Evolutionary conservation across 2,888 invertebrate genomes (phyloP).

Genomic region (Phengaris arion): DNA sequence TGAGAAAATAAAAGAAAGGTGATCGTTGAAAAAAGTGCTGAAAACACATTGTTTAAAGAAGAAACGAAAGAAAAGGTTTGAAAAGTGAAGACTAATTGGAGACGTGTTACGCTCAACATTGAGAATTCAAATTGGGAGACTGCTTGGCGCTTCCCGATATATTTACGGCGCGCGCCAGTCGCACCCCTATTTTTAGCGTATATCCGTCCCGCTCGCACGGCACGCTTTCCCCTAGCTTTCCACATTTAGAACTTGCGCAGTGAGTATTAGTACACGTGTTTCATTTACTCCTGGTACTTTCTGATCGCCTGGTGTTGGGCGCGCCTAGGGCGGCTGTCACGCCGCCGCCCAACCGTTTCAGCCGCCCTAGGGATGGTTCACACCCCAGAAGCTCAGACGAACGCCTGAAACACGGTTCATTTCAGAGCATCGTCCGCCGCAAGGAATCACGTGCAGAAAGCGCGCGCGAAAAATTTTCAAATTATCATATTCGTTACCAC

Average conservation of each 20-base stretch:
- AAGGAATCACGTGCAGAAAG: conserved; percentile 56
- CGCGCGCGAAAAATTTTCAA: conserved; percentile 47
- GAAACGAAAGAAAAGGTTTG: neutral
- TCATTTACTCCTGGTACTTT: conserved; percentile 49
- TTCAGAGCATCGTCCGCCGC: conserved; percentile 52
- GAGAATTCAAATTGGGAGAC: conserved; percentile 64
- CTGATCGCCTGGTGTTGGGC: conserved; percentile 74
- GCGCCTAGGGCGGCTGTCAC: conserved; percentile 76
- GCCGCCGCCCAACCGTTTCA: conserved; percentile 66
- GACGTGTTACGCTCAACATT: conserved; percentile 16
- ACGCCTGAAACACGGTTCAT: conserved; percentile 68
- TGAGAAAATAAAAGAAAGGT: neutral
- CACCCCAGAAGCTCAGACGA: conserved; percentile 71
- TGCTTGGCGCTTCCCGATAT: conserved; percentile 75
- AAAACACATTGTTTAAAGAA: neutral
- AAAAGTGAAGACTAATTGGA: neutral
- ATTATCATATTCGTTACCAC: neutral
- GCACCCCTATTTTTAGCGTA: conserved; percentile 61
- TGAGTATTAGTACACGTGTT: conserved; percentile 68
- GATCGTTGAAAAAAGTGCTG: neutral
- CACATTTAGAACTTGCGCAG: conserved; percentile 65
- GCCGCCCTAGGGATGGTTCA: conserved; percentile 60
- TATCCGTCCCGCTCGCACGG: conserved; percentile 53
- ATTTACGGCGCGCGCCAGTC: conserved; percentile 46
- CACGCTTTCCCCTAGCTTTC: conserved; percentile 66